A percentile compares a stretch with the other conserved stretches of the same genome.
These are phyloP conservation scores for Hydroisotoma schaefferi DNA, from an alignment of 2,888 invertebrate species.

Conservation along the genomic window DNA sequence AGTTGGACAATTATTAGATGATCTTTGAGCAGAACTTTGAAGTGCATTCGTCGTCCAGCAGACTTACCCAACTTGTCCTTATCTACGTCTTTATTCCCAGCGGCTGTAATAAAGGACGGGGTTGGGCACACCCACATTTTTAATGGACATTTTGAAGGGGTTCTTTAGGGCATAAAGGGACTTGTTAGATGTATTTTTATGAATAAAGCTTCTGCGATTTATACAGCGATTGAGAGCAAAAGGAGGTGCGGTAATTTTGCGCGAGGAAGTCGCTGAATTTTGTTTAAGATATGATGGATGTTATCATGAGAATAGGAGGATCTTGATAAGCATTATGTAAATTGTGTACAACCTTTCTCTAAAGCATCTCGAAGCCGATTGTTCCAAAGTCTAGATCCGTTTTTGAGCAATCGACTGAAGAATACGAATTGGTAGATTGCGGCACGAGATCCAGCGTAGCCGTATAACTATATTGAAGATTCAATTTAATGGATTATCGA, in stretches of 20 bases:
- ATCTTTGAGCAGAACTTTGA: slow-evolving; percentile 19
- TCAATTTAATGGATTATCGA: background rate
- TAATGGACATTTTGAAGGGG: no score
- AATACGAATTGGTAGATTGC: slow-evolving; percentile 22
- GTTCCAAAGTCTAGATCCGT: slow-evolving; percentile 23
- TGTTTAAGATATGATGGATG: background rate
- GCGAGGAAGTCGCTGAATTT: no score
- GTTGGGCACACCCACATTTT: no score
- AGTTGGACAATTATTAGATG: slow-evolving; percentile 26
- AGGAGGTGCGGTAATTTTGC: no score
- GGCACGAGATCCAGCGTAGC: slow-evolving; percentile 10
- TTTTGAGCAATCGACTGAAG: slow-evolving; percentile 19
- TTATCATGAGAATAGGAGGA: background rate
- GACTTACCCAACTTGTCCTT: background rate
- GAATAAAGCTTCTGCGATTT: background rate
- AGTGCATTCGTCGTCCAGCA: background rate
- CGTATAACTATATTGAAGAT: background rate
- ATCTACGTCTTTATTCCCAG: background rate
- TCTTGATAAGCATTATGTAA: background rate
- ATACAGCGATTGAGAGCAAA: background rate
- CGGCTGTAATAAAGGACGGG: no score
- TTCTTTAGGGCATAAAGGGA: no score
- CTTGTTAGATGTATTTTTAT: no score
- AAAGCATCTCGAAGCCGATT: slow-evolving; percentile 14
- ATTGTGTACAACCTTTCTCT: background rate